These are phyloP conservation scores for Digitonthophagus gazella DNA, from an alignment of 2,888 invertebrate genomes.

Conservation along the genomic window DNA sequence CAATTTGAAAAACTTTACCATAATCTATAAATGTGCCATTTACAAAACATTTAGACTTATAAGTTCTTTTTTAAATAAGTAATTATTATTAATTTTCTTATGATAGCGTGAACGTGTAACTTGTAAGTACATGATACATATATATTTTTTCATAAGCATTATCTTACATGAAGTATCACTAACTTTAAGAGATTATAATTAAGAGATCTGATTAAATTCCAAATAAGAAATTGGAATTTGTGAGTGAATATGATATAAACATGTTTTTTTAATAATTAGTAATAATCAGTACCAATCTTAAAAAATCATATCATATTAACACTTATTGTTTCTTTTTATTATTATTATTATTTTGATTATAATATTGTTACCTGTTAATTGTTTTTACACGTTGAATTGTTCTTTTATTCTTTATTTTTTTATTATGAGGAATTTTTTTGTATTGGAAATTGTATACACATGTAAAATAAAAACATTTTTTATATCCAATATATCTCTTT, in stretches of 20 bases:
- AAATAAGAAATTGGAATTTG: background rate
- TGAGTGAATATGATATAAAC: background rate
- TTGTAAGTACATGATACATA: background rate
- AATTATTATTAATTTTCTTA: background rate
- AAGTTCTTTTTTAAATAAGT: no score
- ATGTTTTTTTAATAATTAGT: background rate
- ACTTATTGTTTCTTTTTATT: background rate
- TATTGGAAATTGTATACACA: no score
- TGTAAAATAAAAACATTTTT: no score
- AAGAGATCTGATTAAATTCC: background rate
- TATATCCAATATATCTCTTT: no score
- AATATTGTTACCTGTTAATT: background rate
- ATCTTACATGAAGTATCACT: no score
- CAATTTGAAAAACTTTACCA: no score
- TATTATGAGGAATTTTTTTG: no score
- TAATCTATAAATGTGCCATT: no score
- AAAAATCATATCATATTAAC: background rate
- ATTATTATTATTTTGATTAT: conserved; percentile 8
- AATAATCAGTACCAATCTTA: background rate
- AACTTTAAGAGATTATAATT: background rate
- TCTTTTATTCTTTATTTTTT: background rate
- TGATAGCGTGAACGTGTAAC: background rate
- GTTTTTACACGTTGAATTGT: background rate
- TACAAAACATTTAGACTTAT: no score
- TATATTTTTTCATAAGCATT: background rate